phyloP scores from a whole-genome alignment of 2,888 invertebrate genomes.

The Cotesia congregata region DNA sequence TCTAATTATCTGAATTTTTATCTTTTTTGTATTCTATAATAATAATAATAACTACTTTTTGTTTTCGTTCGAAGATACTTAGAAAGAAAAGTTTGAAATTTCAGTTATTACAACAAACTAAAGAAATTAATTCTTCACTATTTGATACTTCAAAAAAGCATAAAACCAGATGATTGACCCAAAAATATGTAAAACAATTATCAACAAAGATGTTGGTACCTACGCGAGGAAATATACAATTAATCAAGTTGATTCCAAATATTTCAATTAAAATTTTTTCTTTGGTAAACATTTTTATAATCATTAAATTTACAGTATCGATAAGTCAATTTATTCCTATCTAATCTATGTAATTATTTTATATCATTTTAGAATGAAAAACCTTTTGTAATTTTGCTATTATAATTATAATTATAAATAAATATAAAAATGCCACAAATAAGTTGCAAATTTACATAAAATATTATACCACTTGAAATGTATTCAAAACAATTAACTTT shows the following conservation, averaged over 20 bases:
- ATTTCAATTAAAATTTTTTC: background rate
- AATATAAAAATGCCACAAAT: background rate
- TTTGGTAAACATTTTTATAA: slow-evolving; percentile 6
- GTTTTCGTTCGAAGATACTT: too few relatives aligned
- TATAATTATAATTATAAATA: background rate
- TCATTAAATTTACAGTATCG: background rate
- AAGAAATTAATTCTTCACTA: too few relatives aligned
- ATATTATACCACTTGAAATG: too few relatives aligned
- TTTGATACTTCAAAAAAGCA: too few relatives aligned
- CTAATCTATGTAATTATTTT: slow-evolving; percentile 2
- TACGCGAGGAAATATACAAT: background rate
- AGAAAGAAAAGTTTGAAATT: too few relatives aligned
- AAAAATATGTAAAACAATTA: too few relatives aligned
- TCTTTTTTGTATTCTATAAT: too few relatives aligned
- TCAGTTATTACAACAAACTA: too few relatives aligned
- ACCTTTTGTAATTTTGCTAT: background rate
- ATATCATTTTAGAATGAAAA: background rate
- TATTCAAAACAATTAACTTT: background rate
- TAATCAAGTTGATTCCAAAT: background rate
- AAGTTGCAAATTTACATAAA: background rate
- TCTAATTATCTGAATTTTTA: too few relatives aligned
- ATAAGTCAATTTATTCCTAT: slow-evolving; percentile 12
- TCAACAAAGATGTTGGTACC: too few relatives aligned
- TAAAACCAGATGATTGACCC: too few relatives aligned
- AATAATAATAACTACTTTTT: too few relatives aligned